Conservation (phyloP, 2,113 vertebrate genomes). For the Hemibagrus wyckioides region DNA sequence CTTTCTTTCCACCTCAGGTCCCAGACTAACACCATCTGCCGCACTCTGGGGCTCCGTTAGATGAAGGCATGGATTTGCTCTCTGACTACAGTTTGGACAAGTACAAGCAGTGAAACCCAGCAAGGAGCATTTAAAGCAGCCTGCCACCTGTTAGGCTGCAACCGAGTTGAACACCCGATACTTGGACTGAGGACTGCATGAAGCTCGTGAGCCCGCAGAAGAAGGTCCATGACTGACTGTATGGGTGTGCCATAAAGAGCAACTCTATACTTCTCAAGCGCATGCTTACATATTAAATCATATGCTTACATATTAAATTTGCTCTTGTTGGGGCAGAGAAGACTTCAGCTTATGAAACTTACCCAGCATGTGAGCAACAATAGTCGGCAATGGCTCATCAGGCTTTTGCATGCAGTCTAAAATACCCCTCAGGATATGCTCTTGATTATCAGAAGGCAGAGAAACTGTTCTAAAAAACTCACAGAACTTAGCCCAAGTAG, state of each 20-base stretch:
- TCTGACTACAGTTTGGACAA: no score
- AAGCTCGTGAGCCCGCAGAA: constrained; percentile 13
- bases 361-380: constrained; percentile 24
- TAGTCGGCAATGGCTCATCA: not conserved
- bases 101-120: no score
- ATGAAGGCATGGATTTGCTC: no score
- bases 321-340: not conserved
- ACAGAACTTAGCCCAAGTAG: constrained; percentile 19
- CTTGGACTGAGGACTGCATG: constrained; percentile 20
- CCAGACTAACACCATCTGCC: no score
- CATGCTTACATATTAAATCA: not conserved
- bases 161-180: not conserved
- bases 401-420: not conserved
- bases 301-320: no score
- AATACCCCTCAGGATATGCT: constrained; percentile 3
- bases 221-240: not conserved
- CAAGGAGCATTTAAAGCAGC: no score
- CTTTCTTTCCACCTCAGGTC: no score
- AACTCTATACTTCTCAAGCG: constrained; percentile 1
- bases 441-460: not conserved
- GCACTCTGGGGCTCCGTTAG: no score
- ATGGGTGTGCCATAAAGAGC: constrained; percentile 15
- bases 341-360: constrained; percentile 15
- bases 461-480: not conserved
- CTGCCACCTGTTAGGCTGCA: no score